A percentile compares a stretch with the other conserved stretches of the same genome.
Evolutionary conservation across 2,797 vertebrate species (phyloP).

Genomic region (Crax fasciolata): DNA sequence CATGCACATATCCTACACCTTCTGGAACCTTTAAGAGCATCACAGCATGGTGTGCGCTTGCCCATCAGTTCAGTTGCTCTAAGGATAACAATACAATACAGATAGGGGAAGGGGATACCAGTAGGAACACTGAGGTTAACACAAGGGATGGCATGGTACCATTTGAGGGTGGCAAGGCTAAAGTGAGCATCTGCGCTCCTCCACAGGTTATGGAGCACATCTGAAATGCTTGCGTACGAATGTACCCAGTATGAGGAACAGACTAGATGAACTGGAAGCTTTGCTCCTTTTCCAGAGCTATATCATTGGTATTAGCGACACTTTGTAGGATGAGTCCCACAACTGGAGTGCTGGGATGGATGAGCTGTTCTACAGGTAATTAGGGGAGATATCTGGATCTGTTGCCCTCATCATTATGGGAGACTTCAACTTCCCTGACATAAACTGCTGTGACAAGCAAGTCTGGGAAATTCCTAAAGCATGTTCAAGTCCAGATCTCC

Average conservation of each 20-base stretch:
- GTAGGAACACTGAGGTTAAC: background rate
- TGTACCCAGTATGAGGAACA: background rate
- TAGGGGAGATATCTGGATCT: background rate
- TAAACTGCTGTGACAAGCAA: background rate
- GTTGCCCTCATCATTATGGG: background rate
- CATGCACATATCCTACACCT: background rate
- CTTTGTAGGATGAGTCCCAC: background rate
- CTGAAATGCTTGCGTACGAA: background rate
- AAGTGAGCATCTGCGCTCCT: background rate
- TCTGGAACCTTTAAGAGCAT: background rate
- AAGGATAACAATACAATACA: background rate
- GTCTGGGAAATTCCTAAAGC: background rate
- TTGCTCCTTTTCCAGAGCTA: background rate
- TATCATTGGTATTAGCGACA: background rate
- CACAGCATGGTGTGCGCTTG: accelerated
- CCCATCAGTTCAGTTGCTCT: background rate
- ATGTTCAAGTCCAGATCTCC: background rate
- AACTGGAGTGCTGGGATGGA: background rate
- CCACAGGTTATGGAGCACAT: background rate
- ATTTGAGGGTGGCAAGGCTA: background rate
- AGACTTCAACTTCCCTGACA: background rate
- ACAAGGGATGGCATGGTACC: background rate
- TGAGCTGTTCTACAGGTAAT: background rate
- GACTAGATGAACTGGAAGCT: background rate
- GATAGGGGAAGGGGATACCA: background rate